Evolutionary conservation across 1,140 invertebrate species (phyloP).

Genomic region (Paramacrobiotus metropolitanus): DNA sequence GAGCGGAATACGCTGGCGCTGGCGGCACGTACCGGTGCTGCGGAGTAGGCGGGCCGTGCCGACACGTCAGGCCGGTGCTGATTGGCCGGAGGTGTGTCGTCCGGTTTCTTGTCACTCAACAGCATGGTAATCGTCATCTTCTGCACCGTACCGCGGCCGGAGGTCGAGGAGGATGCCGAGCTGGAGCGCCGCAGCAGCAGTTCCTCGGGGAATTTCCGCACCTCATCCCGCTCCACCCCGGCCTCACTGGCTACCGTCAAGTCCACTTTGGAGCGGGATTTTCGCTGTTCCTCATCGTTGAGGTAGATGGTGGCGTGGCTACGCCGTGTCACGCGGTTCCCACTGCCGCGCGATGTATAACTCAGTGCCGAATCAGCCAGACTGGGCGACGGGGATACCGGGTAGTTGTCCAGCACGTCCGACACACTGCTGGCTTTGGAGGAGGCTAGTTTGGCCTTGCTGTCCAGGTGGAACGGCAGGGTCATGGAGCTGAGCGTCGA

Average conservation of each 20-base stretch:
- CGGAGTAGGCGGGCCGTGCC: background rate
- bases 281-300: background rate
- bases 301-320: background rate
- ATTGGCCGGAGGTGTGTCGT: no score
- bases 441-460: background rate
- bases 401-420: background rate
- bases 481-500: no score
- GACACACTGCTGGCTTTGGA: background rate
- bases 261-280: background rate
- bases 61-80: no score
- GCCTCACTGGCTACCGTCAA: background rate
- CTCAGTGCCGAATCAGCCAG: background rate
- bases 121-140: background rate
- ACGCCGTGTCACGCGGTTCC: background rate
- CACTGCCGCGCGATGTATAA: background rate
- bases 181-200: background rate
- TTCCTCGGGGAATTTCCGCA: background rate
- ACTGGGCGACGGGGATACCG: background rate
- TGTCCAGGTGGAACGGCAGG: no score
- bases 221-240: background rate
- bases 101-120: background rate
- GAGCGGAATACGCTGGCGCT: no score
- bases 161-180: background rate
- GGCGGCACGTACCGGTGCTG: no score
- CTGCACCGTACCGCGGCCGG: background rate